These are phyloP conservation scores for Macrocentrus cingulum DNA, from an alignment of 1,140 invertebrate species.

Conservation along the genomic window DNA sequence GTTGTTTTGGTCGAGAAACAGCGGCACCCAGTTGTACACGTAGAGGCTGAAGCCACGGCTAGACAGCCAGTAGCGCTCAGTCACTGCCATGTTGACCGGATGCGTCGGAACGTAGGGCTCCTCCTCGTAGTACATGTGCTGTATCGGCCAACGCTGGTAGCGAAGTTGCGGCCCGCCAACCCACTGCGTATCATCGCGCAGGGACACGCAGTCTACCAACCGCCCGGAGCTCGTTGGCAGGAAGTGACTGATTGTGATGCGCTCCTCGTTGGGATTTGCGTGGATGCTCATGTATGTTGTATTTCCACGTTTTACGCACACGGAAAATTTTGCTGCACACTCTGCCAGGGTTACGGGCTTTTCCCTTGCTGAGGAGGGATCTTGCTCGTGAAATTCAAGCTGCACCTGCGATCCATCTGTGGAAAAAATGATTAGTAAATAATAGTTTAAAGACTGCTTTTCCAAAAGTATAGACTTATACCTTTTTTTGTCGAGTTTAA, in stretches of 20 bases:
- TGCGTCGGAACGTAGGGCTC: slow-evolving; percentile 68
- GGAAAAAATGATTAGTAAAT: neutral
- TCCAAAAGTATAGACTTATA: slow-evolving; percentile 5
- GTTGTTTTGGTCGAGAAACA: slow-evolving; percentile 75
- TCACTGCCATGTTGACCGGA: slow-evolving; percentile 65
- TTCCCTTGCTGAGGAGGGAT: neutral
- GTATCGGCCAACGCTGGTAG: slow-evolving; percentile 69
- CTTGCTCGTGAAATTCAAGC: slow-evolving; percentile 8
- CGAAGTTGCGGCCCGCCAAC: slow-evolving; percentile 65
- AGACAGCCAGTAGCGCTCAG: slow-evolving; percentile 77
- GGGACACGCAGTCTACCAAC: slow-evolving; percentile 40
- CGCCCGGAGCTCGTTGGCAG: slow-evolving; percentile 13
- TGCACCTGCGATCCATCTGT: slow-evolving; percentile 17
- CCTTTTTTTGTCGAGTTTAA: slow-evolving; percentile 19
- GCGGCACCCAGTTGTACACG: slow-evolving; percentile 64
- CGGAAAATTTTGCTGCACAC: slow-evolving; percentile 1
- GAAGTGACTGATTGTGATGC: slow-evolving; percentile 31
- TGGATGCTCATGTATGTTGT: slow-evolving; percentile 35
- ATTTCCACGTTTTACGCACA: slow-evolving; percentile 10
- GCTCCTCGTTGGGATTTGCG: slow-evolving; percentile 25
- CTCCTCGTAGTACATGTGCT: slow-evolving; percentile 62
- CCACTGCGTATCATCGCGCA: slow-evolving; percentile 55
- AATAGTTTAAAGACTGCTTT: neutral
- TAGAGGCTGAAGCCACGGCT: slow-evolving; percentile 68
- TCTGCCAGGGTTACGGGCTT: neutral